Base-by-base conservation (phyloP, 2,113 vertebrate genomes). In the Gnathonemus longibarbis region DNA sequence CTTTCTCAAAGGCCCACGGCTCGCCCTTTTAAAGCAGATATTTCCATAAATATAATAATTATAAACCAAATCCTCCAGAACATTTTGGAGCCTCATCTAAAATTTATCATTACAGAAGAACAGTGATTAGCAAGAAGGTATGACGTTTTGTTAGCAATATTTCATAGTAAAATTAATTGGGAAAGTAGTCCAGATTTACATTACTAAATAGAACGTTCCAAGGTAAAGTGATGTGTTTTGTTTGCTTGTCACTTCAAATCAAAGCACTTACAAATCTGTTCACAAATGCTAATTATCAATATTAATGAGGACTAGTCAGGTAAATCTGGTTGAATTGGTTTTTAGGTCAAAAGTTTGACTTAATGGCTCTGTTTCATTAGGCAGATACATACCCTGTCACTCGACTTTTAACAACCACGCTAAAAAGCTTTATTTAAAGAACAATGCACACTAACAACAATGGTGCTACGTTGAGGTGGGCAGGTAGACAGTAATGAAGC, bases 21-120 rank as follows among this genome's bases (percentile, higher is more conserved):
- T 70, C 39, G 6, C 45, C 86, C 27, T 35, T 87, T 87, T 6
- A 35, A 87, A 56, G 50, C 27, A 56, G 27, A 52, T 50, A 56
- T 87, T 87, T 87, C 49, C 27, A 87, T 87, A 87, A 74, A 62
- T 24, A 62, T 62, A 62, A 11, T 87, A 35, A 53, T 53, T 56
- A 87, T 56, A 35, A 85, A 49, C 17, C 83, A 85, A 46, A 85
- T 48, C 46, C 46, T 27, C 83, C 24, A 48, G 83, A n/a, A n/a
- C 84, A 48, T n/a, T 85, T 27, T 85, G 0, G 19, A 50, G 11
- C 45, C 21, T 48, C 84, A 27, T 50, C 21, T 50, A 27, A 86
- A 50, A 86, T 86, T 15, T 86, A 86, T 49, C 84, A 50, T 21
- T 48, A 49, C 11, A 0, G 49, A 86, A 17, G 83, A 86, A 24